These are phyloP conservation scores for Eurypyga helias DNA, from an alignment of 2,113 vertebrate species.

Conservation along the genomic window DNA sequence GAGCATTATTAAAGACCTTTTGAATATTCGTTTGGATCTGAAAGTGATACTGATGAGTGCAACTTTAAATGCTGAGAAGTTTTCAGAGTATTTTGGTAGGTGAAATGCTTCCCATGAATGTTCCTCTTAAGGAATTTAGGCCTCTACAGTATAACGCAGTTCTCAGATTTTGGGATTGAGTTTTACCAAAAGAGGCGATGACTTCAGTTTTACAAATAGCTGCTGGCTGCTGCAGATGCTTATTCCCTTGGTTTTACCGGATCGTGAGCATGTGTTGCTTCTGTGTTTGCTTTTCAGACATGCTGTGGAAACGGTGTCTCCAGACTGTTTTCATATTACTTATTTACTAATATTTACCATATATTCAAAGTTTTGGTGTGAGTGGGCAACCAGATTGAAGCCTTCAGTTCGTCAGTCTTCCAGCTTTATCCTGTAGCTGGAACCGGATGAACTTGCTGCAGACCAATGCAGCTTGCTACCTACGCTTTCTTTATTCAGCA, in stretches of 20 bases:
- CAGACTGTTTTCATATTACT: neutral
- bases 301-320: neutral
- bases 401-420: neutral
- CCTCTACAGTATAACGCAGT: neutral
- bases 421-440: neutral
- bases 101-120: neutral
- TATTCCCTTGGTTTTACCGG: neutral
- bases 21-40: constrained; percentile 83
- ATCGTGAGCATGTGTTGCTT: fast-evolving
- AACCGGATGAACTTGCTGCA: neutral
- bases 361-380: neutral
- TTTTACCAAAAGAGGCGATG: neutral
- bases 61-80: constrained; percentile 95
- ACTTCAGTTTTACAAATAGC: neutral
- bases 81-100: constrained; percentile 94
- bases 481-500: neutral
- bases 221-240: neutral
- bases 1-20: constrained; percentile 90
- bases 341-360: neutral
- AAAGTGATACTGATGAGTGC: constrained; percentile 97
- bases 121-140: neutral
- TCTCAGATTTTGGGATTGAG: neutral
- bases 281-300: neutral
- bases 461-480: neutral
- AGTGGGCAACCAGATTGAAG: neutral